Evolutionary conservation across 2,113 vertebrate genomes (phyloP).

Genomic region (Butorides virescens): DNA sequence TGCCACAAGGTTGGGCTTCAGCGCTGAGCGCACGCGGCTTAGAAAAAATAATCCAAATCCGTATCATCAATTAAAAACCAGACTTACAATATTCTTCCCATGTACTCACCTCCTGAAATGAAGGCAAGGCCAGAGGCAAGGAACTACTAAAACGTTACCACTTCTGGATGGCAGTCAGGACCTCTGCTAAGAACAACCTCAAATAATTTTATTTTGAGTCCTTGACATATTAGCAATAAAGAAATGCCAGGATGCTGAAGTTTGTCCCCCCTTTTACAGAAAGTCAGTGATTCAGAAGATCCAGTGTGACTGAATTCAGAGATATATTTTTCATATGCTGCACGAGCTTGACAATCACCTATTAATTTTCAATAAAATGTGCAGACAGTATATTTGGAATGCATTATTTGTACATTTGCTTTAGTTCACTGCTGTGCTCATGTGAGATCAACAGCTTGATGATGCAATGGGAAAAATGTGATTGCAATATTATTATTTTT

Average conservation of each 20-base stretch:
- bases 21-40: fast-evolving
- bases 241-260: neutral
- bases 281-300: neutral
- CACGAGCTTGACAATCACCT: neutral
- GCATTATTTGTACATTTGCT: neutral
- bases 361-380: neutral
- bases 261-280: neutral
- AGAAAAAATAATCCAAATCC: neutral
- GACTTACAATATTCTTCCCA: neutral
- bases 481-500: neutral
- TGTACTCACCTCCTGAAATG: fast-evolving
- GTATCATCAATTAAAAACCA: fast-evolving
- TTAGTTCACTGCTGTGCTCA: neutral
- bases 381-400: neutral
- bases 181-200: neutral
- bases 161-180: neutral
- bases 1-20: too few species aligned
- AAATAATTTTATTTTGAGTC: neutral
- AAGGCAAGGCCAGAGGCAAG: neutral
- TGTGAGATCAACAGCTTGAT: neutral
- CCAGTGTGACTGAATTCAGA: neutral
- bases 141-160: fast-evolving
- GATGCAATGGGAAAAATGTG: neutral
- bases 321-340: neutral
- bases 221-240: neutral